Conservation (phyloP, 2,888 invertebrate genomes). For the Eristalis arbustorum region DNA sequence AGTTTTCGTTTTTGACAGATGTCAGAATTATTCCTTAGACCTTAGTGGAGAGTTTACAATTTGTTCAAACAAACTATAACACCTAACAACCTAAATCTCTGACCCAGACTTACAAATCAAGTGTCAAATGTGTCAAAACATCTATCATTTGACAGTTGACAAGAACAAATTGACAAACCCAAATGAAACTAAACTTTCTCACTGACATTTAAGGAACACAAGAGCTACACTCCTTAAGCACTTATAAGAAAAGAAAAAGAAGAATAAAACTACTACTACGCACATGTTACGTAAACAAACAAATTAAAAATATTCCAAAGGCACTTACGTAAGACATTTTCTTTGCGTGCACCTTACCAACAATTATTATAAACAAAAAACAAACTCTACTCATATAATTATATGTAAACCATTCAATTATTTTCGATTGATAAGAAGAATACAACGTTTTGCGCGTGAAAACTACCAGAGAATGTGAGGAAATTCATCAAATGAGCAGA, state of each 20-base stretch:
- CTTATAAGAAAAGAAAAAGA: conserved; percentile 9
- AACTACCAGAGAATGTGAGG: not conserved
- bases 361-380: conserved; percentile 1
- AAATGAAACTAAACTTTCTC: conserved; percentile 7
- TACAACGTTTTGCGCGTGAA: not conserved
- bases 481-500: not conserved
- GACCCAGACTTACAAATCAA: conserved; percentile 37
- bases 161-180: not conserved
- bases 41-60: conserved; percentile 40
- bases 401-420: not conserved
- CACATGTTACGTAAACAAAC: conserved; percentile 55
- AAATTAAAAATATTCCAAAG: conserved; percentile 2
- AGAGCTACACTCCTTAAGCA: conserved; percentile 24
- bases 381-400: not conserved
- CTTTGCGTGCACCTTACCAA: conserved; percentile 5
- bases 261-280: conserved; percentile 29
- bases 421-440: conserved; percentile 18
- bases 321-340: not conserved
- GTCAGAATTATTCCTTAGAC: not conserved
- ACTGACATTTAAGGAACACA: conserved; percentile 42
- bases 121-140: not conserved
- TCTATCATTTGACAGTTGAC: not conserved
- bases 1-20: not conserved
- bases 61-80: conserved; percentile 13
- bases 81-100: conserved; percentile 39